These are phyloP conservation scores for Lineus longissimus DNA, from an alignment of 1,140 invertebrate genomes.

Conservation along the genomic window DNA sequence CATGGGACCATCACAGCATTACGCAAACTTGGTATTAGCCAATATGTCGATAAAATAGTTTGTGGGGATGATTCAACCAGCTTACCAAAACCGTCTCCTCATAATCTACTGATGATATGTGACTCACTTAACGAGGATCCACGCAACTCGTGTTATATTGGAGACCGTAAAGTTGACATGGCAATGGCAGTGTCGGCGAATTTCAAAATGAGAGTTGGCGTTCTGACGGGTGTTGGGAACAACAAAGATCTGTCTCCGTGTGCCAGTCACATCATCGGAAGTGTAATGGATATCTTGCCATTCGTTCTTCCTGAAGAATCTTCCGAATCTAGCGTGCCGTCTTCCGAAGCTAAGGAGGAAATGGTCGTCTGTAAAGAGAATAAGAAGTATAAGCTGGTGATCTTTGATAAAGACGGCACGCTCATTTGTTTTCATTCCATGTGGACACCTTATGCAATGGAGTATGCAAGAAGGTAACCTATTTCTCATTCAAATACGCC, in stretches of 20 bases:
- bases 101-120: conserved; percentile 54
- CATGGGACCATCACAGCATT: conserved; percentile 36
- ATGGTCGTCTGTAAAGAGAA: background rate
- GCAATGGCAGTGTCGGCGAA: conserved; percentile 54
- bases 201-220: conserved; percentile 54
- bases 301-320: conserved; percentile 38
- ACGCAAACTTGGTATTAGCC: conserved; percentile 27
- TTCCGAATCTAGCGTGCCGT: conserved; percentile 40
- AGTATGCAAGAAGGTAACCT: conserved; percentile 26
- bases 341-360: conserved; percentile 22
- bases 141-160: conserved; percentile 53
- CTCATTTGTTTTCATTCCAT: conserved; percentile 52
- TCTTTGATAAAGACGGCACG: conserved; percentile 57
- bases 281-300: conserved; percentile 42
- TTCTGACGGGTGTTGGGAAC: conserved; percentile 45
- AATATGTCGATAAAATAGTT: conserved; percentile 35
- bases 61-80: conserved; percentile 44
- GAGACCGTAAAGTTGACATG: conserved; percentile 56
- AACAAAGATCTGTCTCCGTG: conserved; percentile 35
- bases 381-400: conserved; percentile 39
- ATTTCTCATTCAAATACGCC: background rate
- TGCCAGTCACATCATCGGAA: conserved; percentile 39
- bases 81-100: conserved; percentile 44
- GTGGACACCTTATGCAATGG: conserved; percentile 45
- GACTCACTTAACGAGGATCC: conserved; percentile 49